phyloP scores from a whole-genome alignment of 37 sponge, comb jelly and placozoan species.

The Haliclona indistincta region DNA sequence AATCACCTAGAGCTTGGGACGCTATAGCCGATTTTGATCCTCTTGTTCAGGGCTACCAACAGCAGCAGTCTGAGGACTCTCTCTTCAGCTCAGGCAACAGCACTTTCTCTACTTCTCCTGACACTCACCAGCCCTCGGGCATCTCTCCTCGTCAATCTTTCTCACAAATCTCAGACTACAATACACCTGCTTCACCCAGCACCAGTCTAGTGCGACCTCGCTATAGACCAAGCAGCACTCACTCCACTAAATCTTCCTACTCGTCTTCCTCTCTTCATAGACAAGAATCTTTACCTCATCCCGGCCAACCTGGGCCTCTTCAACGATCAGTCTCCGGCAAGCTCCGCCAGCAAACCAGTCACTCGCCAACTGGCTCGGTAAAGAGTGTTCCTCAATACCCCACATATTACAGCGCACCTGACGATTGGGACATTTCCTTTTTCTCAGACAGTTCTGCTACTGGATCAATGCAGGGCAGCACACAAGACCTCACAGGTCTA shows the following conservation, averaged over 20 bases:
- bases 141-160: background rate
- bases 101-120: conserved; percentile 9
- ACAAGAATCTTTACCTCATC: background rate
- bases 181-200: background rate
- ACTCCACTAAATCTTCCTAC: too few species aligned
- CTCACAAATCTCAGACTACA: background rate
- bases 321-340: conserved; percentile 26
- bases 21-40: conserved; percentile 33
- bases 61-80: conserved; percentile 21
- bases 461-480: background rate
- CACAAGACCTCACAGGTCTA: background rate
- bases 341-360: background rate
- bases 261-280: too few species aligned
- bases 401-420: background rate
- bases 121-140: background rate
- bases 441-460: conserved; percentile 24
- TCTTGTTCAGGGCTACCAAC: background rate
- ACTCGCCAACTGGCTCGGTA: conserved; percentile 52
- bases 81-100: conserved; percentile 8
- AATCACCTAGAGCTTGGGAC: background rate
- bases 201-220: conserved; percentile 45
- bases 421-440: background rate
- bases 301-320: conserved; percentile 21
- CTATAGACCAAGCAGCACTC: conserved; percentile 18
- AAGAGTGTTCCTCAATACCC: conserved; percentile 2